Percentiles rank a stretch among this genome's conserved stretches.
These are phyloP conservation scores for Nylanderia fulva DNA, from an alignment of 1,140 invertebrate genomes.

Conservation along the genomic window DNA sequence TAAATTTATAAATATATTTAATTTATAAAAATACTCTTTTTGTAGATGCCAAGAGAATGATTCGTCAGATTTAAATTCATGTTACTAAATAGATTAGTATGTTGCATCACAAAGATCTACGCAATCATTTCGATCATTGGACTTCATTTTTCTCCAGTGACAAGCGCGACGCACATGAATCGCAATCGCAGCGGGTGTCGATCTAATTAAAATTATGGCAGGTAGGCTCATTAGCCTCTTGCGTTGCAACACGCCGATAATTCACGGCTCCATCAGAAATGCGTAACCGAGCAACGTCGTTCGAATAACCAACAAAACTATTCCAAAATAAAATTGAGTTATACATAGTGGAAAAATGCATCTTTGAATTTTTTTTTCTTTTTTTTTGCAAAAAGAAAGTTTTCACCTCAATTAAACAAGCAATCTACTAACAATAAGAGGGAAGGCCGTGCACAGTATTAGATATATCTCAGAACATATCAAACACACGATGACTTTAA, in stretches of 20 bases:
- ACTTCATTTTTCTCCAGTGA: constrained; percentile 41
- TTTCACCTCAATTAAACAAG: too few species aligned
- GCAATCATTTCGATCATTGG: constrained; percentile 32
- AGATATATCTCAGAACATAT: too few species aligned
- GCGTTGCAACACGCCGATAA: constrained; percentile 33
- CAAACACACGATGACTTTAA: too few species aligned
- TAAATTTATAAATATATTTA: not conserved
- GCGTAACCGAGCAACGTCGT: constrained; percentile 39
- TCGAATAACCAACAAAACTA: constrained; percentile 46
- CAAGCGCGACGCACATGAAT: constrained; percentile 51
- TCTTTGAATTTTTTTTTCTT: too few species aligned
- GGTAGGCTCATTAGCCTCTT: constrained; percentile 41
- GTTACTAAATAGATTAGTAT: not conserved
- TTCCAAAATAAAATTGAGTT: too few species aligned
- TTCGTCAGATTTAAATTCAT: not conserved
- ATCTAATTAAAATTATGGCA: constrained; percentile 74
- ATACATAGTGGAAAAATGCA: too few species aligned
- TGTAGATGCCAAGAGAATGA: not conserved
- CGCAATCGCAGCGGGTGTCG: constrained; percentile 68
- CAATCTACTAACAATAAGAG: too few species aligned
- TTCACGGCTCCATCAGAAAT: constrained; percentile 50
- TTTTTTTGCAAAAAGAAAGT: too few species aligned
- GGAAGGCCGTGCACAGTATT: too few species aligned
- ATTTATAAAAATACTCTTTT: not conserved
- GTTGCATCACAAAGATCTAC: constrained; percentile 28